Base-by-base conservation (phyloP, 2,113 vertebrate genomes). In the Percina caprodes region DNA sequence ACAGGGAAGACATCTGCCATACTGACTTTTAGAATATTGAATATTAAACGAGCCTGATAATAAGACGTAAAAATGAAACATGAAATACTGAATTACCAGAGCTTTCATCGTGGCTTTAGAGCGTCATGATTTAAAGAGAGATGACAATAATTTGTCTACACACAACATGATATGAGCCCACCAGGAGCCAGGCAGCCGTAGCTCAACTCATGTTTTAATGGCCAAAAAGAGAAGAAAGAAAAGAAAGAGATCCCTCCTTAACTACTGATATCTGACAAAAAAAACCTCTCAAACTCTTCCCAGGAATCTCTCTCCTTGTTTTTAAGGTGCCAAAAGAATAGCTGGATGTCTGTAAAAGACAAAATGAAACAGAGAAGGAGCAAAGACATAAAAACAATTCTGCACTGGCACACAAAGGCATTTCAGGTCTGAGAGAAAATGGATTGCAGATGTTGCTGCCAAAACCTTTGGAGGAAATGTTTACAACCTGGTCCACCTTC, bases 401-500 rank as follows among this genome's bases (percentile, higher is more conserved):
- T 68, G 77, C 62, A 70, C 85, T 86, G 87, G 86, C 82, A 90
- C 76, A 87, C 81, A 72, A 59, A 92, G 80, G 58, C 76, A 82
- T 89, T 86, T 91, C 69, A 84, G 87, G 82, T 87, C 84, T 84
- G 71, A 55, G 69, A 26, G 89, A 76, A 90, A 92, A 91, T 91
- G 61, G 85, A 88, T 77, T 74, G 73, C 91, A 93, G 90, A 91
- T 93, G 90, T 86, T 55, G 55, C 65, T 83, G 82, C 79, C 86
- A 82, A 65, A 84, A 86, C 69, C 82, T 59, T 77, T 63, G 72
- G 63, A 86, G 86, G 85, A 90, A 90, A 90, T 86, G 86, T 90
- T 90, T 92, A 90, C 87, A 90, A 77, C 71, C 84, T 65, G 1
- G 72, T 83, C 72, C 89, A 89, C 86, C 86, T 90, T 85, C 89